phyloP scores from a whole-genome alignment of 2,888 invertebrate genomes.

The Andricus quercusramuli region DNA sequence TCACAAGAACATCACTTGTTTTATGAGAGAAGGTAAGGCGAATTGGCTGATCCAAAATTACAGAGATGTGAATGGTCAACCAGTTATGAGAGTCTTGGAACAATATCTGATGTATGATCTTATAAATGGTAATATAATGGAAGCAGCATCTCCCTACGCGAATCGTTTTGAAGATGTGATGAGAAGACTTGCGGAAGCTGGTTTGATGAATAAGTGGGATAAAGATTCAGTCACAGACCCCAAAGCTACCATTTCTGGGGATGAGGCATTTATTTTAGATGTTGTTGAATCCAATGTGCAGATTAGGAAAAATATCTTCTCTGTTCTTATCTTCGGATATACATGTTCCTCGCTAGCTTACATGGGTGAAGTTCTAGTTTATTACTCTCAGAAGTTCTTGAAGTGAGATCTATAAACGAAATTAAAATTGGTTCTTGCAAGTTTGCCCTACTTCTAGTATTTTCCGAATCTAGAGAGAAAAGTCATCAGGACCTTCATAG shows the following conservation, averaged over 20 bases:
- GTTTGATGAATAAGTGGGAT: neutral
- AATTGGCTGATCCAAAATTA: neutral
- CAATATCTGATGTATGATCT: neutral
- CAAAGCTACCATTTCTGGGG: fast-evolving
- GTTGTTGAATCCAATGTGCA: neutral
- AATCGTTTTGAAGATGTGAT: neutral
- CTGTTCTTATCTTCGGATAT: neutral
- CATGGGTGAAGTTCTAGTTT: neutral
- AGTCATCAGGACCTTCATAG: no score
- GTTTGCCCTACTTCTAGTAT: no score
- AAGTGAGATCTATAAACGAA: no score
- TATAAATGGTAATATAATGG: neutral
- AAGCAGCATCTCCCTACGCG: neutral
- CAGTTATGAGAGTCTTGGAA: neutral
- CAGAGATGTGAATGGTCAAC: neutral
- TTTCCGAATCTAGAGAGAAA: no score
- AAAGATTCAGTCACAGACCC: fast-evolving
- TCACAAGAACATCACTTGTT: neutral
- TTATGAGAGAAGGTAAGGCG: neutral
- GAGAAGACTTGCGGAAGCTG: neutral
- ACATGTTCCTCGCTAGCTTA: neutral
- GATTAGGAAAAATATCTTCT: neutral
- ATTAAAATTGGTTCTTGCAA: no score
- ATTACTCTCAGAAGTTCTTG: neutral
- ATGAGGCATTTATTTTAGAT: neutral